phyloP scores from a whole-genome alignment of 2,113 vertebrate species.

The Halcyon malimbica region DNA sequence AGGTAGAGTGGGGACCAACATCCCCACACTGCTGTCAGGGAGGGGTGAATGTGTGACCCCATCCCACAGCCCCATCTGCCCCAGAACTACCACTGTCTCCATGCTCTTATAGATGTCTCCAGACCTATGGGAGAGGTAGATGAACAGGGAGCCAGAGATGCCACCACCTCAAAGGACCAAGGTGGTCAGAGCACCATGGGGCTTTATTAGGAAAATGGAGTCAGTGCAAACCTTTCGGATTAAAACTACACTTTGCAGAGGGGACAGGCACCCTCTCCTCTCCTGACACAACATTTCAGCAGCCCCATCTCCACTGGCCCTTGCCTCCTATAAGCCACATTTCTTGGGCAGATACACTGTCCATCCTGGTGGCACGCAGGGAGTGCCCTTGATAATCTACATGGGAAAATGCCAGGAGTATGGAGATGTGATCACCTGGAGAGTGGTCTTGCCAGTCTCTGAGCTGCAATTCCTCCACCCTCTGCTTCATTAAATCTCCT shows the following conservation, averaged over 20 bases:
- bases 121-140: neutral
- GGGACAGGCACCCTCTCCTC: neutral
- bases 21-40: neutral
- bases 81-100: neutral
- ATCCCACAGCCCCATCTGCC: neutral
- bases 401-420: neutral
- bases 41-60: neutral
- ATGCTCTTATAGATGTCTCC: neutral
- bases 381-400: neutral
- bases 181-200: fast-evolving
- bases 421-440: neutral
- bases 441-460: neutral
- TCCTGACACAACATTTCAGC: neutral
- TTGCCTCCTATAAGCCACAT: fast-evolving
- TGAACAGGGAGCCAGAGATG: neutral
- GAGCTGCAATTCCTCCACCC: neutral
- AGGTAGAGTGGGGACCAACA: neutral
- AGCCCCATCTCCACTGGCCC: neutral
- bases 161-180: neutral
- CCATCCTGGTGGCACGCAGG: neutral
- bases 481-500: slow-evolving; percentile 62
- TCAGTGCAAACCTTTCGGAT: neutral
- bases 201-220: neutral
- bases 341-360: neutral
- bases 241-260: neutral